These are phyloP conservation scores for Euphonia xanthogaster DNA, from an alignment of 2,797 vertebrate species.

Conservation along the genomic window DNA sequence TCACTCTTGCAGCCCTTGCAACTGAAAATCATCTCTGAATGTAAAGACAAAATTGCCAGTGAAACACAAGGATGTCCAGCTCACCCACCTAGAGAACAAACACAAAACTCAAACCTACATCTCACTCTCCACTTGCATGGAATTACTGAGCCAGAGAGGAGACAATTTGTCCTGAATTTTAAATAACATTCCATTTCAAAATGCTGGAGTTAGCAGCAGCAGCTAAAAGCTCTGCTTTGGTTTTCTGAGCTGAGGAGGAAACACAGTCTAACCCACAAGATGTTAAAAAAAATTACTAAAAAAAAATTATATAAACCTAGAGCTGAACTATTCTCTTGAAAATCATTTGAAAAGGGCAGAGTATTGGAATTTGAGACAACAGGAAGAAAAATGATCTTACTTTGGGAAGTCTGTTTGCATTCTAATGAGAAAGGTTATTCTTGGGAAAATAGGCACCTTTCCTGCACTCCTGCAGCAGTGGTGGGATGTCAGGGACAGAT, in stretches of 20 bases:
- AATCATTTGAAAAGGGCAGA: conserved; percentile 77
- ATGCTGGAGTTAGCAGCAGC: conserved; percentile 49
- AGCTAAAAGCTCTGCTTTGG: conserved; percentile 40
- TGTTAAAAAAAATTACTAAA: neutral
- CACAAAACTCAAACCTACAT: neutral
- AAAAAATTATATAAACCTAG: neutral
- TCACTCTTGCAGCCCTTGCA: neutral
- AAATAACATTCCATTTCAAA: conserved; percentile 66
- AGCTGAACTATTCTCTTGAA: conserved; percentile 65
- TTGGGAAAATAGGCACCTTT: conserved; percentile 54
- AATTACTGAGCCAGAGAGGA: conserved; percentile 57
- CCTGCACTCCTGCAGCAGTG: neutral
- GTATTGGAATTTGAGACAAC: conserved; percentile 78
- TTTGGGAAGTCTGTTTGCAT: conserved; percentile 69
- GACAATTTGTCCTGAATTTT: conserved; percentile 70
- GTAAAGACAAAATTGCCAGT: neutral
- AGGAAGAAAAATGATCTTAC: conserved; percentile 77
- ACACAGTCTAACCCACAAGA: conserved; percentile 49
- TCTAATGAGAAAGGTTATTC: conserved; percentile 75
- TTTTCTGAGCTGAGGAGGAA: conserved; percentile 60
- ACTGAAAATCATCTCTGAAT: neutral
- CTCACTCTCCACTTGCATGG: neutral
- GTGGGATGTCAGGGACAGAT: neutral
- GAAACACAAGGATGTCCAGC: neutral
- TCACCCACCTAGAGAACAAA: neutral